Evolutionary conservation across 2,113 vertebrate genomes (phyloP), one percentile per base, ranked within the genome.

Genomic region (Gasterosteus nipponicus): DNA sequence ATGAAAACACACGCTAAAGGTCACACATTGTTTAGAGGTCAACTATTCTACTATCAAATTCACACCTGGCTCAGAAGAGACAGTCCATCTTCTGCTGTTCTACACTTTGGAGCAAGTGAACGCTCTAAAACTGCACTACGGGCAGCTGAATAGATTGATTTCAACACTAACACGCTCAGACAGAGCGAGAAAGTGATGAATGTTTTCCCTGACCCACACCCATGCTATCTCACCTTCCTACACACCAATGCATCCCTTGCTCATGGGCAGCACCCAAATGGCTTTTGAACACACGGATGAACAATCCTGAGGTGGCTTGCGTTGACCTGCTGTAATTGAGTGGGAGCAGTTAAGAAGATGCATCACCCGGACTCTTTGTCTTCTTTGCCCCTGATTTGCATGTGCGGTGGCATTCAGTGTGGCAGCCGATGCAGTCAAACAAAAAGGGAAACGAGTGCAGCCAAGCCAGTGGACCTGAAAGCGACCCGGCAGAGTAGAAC

Each of bases 251-350:
- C 75, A 68, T 64, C 41, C 71, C 31, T 58, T 44, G 62, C 85
- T 72, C 41, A 42, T 10, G 44, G 47, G 81, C 69, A 66, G 22
- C 44, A 51, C 7, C 75, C 65, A 63, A 86, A 83, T 82, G 73
- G 61, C 58, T 41, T 72, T 77, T 47, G 51, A 78, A 66, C 6
- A 26, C 3, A 11, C 39, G 77, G 66, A 86, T 63, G 71, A 88
- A 82, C 72, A 69, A 74, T 75, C 9, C 72, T 65, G 65, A 85
- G 75, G 79, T 87, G 85, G 83, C 76, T 87, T 78, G 69, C 77
- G 88, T 92, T 91, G 88, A 92, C 89, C 87, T 86, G 42, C 67
- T 81, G 81, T 93, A 92, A 91, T 85, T 88, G 87, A 90, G 88
- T 90, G 77, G 82, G 86, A 88, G 89, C 85, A 81, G 81, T 88